Base-by-base conservation (phyloP, 2,113 vertebrate species). In the Mesembrinibis cayennensis region DNA sequence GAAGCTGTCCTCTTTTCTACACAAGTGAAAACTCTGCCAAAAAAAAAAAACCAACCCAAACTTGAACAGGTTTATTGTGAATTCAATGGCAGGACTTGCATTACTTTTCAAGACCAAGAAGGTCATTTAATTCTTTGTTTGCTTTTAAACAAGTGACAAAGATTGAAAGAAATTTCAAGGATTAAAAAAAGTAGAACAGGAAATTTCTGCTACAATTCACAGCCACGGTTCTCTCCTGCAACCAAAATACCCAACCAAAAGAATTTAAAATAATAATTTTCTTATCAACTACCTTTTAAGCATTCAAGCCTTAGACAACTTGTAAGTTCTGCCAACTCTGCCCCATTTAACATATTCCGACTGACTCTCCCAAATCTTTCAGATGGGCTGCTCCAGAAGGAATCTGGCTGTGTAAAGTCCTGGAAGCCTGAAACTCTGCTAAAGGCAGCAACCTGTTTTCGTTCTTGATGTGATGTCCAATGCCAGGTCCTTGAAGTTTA, bases 401-500 rank as follows among this genome's bases (percentile, higher is more conserved):
- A 92, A 97, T 90, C 84, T 97, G 96, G 96, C 82, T 89, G 82
- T 67, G 82, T 86, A 94, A 96, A 86, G 92, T 90, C 91, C 87
- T 95, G 96, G 82, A 97, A 93, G 82, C 94, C 96, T 97, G 82
- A 93, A 96, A 97, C 77, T 93, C 93, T 97, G 95, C 84, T 95
- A 85, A 78, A 92, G 73, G 88, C 63, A 90, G 78, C 91, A 86
- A 89, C 74, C 83, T 58, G 83, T 94, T 95, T 92, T 96, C 89
- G 76, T 97, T 94, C 94, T 95, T 95, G 92, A 96, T 82, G 97
- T 93, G 88, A 93, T 95, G 86, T 88, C 95, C 91, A 97, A 89
- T 95, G 79, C 70, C 96, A 91, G 44, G 66, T 95, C 84, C 79
- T 98, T 97, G 96, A 81, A 93, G 93, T 84, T 90, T 97, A 94